These are phyloP conservation scores for Pogonomyrmex barbatus DNA, from an alignment of 1,140 invertebrate genomes.

Conservation along the genomic window DNA sequence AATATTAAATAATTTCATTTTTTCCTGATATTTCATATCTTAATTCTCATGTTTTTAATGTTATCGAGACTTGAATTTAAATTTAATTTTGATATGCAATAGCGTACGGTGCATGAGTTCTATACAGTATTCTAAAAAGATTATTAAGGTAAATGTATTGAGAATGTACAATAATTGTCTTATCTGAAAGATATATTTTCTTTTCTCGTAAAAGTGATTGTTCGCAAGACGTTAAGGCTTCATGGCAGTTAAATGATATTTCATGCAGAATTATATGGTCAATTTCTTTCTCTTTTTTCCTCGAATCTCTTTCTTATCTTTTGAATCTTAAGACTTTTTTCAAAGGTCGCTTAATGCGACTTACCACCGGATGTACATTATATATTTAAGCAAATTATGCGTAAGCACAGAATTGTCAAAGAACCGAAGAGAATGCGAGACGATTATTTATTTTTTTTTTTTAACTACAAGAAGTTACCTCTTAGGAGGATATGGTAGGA, in stretches of 20 bases:
- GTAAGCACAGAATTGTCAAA: not conserved
- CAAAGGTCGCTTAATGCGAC: not conserved
- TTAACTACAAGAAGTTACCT: not conserved
- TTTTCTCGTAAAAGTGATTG: not conserved
- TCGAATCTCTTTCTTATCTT: not conserved
- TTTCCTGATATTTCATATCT: no score
- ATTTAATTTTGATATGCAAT: not conserved
- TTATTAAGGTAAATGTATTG: conserved; percentile 5
- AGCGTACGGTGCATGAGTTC: not conserved
- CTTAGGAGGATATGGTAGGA: not conserved
- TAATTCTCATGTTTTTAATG: not conserved
- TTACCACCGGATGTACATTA: not conserved
- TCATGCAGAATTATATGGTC: not conserved
- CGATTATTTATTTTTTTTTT: not conserved
- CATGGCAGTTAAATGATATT: not conserved
- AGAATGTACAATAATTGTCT: not conserved
- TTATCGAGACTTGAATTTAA: not conserved
- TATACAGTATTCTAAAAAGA: not conserved
- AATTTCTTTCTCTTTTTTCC: not conserved
- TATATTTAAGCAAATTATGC: conserved; percentile 40
- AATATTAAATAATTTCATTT: not conserved
- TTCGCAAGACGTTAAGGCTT: not conserved
- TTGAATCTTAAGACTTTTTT: not conserved
- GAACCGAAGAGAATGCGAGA: not conserved
- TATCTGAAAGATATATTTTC: not conserved